phyloP scores from a whole-genome alignment of 92 coral and sea anemone genomes.

The Parazoanthus atlanticus region DNA sequence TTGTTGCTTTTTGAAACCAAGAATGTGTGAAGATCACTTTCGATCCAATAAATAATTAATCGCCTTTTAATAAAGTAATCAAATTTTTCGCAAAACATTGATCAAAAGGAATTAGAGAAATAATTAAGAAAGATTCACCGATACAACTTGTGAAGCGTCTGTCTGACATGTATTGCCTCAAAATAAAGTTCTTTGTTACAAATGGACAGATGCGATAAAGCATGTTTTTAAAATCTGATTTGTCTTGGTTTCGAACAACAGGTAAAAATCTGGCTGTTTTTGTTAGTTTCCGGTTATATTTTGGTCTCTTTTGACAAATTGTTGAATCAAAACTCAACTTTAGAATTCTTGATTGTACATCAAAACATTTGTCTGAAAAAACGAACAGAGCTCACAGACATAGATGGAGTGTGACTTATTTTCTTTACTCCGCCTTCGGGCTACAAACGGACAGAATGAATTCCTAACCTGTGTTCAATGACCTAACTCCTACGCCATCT shows the following conservation, averaged over 20 bases:
- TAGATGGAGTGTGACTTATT: neutral
- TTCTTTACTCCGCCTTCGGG: conserved; percentile 12
- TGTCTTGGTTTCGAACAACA: conserved; percentile 7
- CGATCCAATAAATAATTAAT: neutral
- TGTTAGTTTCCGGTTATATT: neutral
- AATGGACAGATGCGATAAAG: neutral
- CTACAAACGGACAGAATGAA: neutral
- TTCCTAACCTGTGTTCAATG: neutral
- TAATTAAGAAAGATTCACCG: neutral
- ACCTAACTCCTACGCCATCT: conserved; percentile 30
- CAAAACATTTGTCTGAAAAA: neutral
- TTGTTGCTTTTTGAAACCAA: neutral
- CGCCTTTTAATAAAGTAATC: neutral
- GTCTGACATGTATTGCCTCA: neutral
- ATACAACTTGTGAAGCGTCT: neutral
- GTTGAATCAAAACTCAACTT: neutral
- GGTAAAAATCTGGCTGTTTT: neutral
- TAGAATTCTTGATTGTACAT: neutral
- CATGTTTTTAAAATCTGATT: neutral
- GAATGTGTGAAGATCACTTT: neutral
- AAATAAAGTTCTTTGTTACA: neutral
- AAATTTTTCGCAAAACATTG: neutral
- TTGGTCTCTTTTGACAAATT: neutral
- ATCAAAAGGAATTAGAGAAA: neutral
- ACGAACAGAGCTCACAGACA: neutral